Evolutionary conservation across 1,140 invertebrate genomes (phyloP), one percentile per base, ranked within the genome.

Genomic region (Oryctes rhinoceros): DNA sequence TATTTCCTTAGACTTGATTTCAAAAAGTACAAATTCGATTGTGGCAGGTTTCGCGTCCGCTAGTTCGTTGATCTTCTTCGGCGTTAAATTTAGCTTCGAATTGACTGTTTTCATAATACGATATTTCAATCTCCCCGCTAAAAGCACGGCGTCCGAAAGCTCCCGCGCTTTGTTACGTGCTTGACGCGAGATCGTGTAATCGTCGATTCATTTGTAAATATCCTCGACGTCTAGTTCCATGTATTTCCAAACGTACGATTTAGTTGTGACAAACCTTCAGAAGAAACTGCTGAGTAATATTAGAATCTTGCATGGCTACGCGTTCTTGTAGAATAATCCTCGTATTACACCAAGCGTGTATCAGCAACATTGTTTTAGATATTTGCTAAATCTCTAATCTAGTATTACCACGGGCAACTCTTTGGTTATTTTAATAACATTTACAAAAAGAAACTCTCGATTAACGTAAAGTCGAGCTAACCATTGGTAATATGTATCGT

Each of bases 121-220:
- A 5, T 90, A 88, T 84, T 92, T 94, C 7, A 95, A 85, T n/a
- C 95, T 90, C 87, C 95, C 94, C 0, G 93, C 94, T 86, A 95
- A 88, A 5, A 93, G 90, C 24, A 95, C 91, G 82, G 91, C 94
- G 88, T 95, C 93, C 24, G 93, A 91, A 86, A 95, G 94, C 87
- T 94, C 93, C 81, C 92, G 89, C 37, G 92, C 89, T 79, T 94
- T 91, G 79, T 93, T 93, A 84, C 89, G 91, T 74, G 92, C 94
- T 3, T 90, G 90, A 59, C 92, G 88, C 0, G 91, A 91, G 53
- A 94, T 88, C 47, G 90, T 89, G 82, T 92, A 92, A 9, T 89
- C 89, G 84, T 94, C 92, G 24, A 94, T 89, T 93, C 93, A 94
- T 20, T 89, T 84, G 80, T 91, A 91, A 83, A 91, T 87, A 81